Evolutionary conservation across 2,888 invertebrate genomes (phyloP).

Genomic region (Scaptomyza flava): DNA sequence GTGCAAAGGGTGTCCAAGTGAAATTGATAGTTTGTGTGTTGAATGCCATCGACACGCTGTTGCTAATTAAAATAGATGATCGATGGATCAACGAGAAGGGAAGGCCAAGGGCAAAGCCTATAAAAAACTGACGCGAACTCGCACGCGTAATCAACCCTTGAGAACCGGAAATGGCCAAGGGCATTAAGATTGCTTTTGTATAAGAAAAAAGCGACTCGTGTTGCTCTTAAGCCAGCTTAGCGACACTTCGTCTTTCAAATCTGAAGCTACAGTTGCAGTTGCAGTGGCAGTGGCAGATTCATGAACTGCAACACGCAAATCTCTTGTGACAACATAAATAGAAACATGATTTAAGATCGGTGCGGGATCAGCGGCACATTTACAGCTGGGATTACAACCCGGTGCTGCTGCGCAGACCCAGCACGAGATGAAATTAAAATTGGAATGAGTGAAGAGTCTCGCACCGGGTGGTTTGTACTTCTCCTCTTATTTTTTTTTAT

Average conservation of each 20-base stretch:
- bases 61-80: conserved; percentile 79
- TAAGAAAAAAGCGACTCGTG: conserved; percentile 41
- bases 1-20: conserved; percentile 66
- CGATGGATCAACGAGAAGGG: conserved; percentile 47
- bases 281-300: conserved; percentile 40
- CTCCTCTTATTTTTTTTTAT: conserved; percentile 41
- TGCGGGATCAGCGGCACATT: conserved; percentile 81
- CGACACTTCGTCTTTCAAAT: conserved; percentile 70
- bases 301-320: conserved; percentile 69
- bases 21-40: conserved; percentile 72
- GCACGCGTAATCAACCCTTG: conserved; percentile 60
- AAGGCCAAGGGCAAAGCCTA: conserved; percentile 24
- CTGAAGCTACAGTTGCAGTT: conserved; percentile 20
- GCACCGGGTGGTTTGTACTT: conserved; percentile 62
- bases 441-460: conserved; percentile 36
- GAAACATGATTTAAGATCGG: conserved; percentile 82
- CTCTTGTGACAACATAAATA: conserved; percentile 83
- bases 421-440: conserved; percentile 28
- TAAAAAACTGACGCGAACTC: conserved; percentile 40
- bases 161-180: conserved; percentile 51
- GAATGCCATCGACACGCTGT: conserved; percentile 78
- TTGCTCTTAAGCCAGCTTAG: conserved; percentile 70
- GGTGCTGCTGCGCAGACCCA: conserved; percentile 37
- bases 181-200: not conserved
- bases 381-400: conserved; percentile 82